These are phyloP conservation scores for Buphagus erythrorhynchus DNA, from an alignment of 2,797 vertebrate species.

Conservation along the genomic window DNA sequence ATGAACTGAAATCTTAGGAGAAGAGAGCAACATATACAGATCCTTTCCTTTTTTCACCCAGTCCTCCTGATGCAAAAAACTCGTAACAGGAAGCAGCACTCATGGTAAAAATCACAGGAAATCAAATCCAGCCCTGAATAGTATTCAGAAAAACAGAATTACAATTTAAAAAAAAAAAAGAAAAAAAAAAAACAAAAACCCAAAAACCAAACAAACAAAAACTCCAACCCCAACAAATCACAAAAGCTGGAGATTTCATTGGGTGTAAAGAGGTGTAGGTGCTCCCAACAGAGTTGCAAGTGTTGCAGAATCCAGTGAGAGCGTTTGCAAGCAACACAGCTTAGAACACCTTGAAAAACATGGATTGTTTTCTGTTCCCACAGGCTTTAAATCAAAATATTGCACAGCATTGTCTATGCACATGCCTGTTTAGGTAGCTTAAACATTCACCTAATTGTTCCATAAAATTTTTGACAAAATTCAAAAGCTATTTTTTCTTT, in stretches of 20 bases:
- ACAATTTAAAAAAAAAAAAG: not conserved
- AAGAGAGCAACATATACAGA: not conserved
- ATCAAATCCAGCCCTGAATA: not conserved
- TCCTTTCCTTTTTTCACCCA: not conserved
- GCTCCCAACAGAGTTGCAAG: not conserved
- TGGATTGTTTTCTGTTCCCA: not conserved
- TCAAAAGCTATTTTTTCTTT: not conserved
- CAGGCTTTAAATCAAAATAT: not conserved
- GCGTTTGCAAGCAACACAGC: not conserved
- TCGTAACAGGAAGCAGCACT: not conserved
- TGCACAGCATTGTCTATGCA: not conserved
- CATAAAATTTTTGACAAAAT: not conserved
- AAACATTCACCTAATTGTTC: not conserved
- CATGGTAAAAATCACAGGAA: not conserved
- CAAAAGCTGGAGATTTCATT: not conserved
- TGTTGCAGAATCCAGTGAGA: not conserved
- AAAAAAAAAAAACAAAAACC: not conserved
- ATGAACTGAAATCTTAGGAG: not conserved
- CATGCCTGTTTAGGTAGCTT: not conserved
- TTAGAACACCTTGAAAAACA: not conserved
- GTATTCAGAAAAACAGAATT: not conserved
- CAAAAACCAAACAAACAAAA: not conserved
- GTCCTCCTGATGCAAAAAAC: not conserved
- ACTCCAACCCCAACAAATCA: not conserved
- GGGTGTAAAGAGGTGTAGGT: not conserved